Evolutionary conservation across 2,797 vertebrate genomes (phyloP).

Genomic region (Limnodromus scolopaceus): DNA sequence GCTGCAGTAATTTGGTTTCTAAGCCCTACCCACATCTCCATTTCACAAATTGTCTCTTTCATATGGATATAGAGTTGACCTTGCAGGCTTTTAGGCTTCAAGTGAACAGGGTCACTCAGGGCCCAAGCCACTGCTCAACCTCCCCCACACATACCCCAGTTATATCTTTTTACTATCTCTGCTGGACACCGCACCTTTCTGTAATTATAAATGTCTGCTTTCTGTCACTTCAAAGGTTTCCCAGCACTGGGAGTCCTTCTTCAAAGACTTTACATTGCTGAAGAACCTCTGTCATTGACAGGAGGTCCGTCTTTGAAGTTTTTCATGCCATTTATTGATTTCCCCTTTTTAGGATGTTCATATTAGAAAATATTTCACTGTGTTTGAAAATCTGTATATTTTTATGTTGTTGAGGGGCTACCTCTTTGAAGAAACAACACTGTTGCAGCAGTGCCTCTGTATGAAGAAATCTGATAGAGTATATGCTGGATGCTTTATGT

Average conservation of each 20-base stretch:
- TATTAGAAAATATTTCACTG: slow-evolving; percentile 83
- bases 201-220: slow-evolving; percentile 88
- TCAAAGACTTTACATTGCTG: slow-evolving; percentile 83
- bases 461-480: slow-evolving; percentile 69
- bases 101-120: slow-evolving; percentile 75
- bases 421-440: slow-evolving; percentile 80
- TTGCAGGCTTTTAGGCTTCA: slow-evolving; percentile 65
- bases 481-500: slow-evolving; percentile 39
- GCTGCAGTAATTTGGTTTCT: slow-evolving; percentile 71
- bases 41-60: slow-evolving; percentile 76
- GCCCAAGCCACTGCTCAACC: slow-evolving; percentile 71
- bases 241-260: slow-evolving; percentile 84
- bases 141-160: slow-evolving; percentile 76
- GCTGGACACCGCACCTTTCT: slow-evolving; percentile 86
- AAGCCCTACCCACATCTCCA: slow-evolving; percentile 50
- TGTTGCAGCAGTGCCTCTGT: slow-evolving; percentile 43
- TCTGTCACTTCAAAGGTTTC: slow-evolving; percentile 87
- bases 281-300: slow-evolving; percentile 85
- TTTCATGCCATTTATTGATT: slow-evolving; percentile 86
- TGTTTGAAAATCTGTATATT: slow-evolving; percentile 82
- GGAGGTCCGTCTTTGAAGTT: slow-evolving; percentile 86
- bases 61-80: slow-evolving; percentile 77
- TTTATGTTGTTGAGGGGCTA: slow-evolving; percentile 74
- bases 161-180: slow-evolving; percentile 84
- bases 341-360: slow-evolving; percentile 82